Evolutionary conservation across 1,140 invertebrate species (phyloP), one percentile per base, ranked within the genome.

Genomic region (Bathynomus jamesi): DNA sequence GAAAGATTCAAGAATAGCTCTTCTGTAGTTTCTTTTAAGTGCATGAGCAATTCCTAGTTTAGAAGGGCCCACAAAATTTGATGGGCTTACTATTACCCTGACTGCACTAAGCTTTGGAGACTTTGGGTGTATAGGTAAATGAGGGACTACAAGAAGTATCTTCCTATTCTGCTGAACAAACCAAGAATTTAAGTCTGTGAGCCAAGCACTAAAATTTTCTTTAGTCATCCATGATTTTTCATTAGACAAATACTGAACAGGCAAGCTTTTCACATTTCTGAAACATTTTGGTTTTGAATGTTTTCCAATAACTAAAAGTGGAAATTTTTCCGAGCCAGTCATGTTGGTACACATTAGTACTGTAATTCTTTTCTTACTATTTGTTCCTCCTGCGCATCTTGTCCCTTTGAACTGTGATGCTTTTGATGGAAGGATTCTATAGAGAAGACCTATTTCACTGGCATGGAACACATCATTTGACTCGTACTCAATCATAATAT

Each of bases 301-400:
- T 11, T 73, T 73, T 13, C 75, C 75, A 32, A 73, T 73, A 10
- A 76, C 75, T 29, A 76, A 68, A 29, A 76, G 64, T 24, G 75
- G 71, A 65, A 76, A 73, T 53, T 81, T 82, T 63, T 83, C 79
- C 8, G 77, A 79, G 8, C 82, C 81, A 17, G 69, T 68, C 79
- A 80, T 80, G 67, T 82, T 82, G 13, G 76, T 73, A 61, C 75
- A 79, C 10, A 81, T 73, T 4, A 82, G 65, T n/a, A 80, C 79
- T 4, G 80, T 82, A 0, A 82, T 73, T 40, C 80, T 67, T 29
- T 81, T 78, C 72, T 81, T 82, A 24, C 71, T 76, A 60, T 76
- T 66, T 74, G 81, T 81, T 10, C 80, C 78, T 62, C 78, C 75
- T 28, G 69, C 67, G 65, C 75, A 76, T 24, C 75, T 63, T 13